Conservation (phyloP, 2,888 invertebrate genomes). For the Autographa pulchrina region DNA sequence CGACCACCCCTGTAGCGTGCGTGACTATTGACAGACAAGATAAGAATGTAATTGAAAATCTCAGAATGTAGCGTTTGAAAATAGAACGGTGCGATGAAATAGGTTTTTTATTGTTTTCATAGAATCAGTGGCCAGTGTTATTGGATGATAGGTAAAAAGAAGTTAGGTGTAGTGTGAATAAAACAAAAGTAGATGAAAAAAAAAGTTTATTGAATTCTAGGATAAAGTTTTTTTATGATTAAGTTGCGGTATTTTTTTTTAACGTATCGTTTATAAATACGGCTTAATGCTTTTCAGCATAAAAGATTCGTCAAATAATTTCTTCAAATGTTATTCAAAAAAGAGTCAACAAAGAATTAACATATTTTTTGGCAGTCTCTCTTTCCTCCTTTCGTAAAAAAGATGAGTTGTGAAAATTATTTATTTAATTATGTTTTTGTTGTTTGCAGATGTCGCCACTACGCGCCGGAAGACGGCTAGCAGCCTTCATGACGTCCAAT, state of each 20-base stretch:
- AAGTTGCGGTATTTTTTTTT: no score
- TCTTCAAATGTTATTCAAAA: no score
- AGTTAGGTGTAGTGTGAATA: not conserved
- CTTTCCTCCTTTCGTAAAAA: not conserved
- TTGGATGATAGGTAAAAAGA: not conserved
- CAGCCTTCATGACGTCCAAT: conserved; percentile 74
- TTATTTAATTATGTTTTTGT: conserved; percentile 57
- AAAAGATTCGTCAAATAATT: no score
- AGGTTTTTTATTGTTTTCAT: not conserved
- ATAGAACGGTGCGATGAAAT: conserved; percentile 8
- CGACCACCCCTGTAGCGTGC: conserved; percentile 6
- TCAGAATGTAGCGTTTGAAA: not conserved
- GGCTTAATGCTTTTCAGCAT: no score
- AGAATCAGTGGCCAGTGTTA: conserved; percentile 4
- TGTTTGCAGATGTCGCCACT: conserved; percentile 79
- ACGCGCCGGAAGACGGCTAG: conserved; percentile 70
- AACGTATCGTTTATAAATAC: no score
- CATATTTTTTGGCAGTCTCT: not conserved
- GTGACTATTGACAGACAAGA: not conserved
- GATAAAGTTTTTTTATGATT: no score
- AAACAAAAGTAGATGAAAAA: not conserved
- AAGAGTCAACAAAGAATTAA: not conserved
- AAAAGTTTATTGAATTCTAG: no score
- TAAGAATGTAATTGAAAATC: conserved; percentile 19
- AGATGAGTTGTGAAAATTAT: not conserved